A percentile compares a stretch with the other conserved stretches of the same genome.
phyloP scores from a whole-genome alignment of 2,888 invertebrate genomes.

The Gari tellinella region DNA sequence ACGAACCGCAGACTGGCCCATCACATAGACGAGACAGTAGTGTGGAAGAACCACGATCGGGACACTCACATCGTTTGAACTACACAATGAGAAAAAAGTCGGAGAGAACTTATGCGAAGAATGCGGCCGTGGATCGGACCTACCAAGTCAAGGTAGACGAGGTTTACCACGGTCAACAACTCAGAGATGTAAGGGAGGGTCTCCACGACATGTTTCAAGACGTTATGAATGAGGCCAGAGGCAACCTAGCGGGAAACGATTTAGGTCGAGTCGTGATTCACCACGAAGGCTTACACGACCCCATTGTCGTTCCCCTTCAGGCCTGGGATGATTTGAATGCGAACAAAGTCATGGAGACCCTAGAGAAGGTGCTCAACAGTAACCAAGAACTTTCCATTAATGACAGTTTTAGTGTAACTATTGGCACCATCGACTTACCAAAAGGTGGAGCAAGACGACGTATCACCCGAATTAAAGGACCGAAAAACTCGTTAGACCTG shows the following conservation, averaged over 20 bases:
- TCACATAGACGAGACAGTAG: too few relatives aligned
- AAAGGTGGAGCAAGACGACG: constrained; percentile 35
- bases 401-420: constrained; percentile 26
- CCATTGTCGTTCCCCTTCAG: constrained; percentile 47
- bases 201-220: constrained; percentile 18
- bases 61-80: too few relatives aligned
- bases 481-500: constrained; percentile 15
- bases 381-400: constrained; percentile 40
- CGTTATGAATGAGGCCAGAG: constrained; percentile 8
- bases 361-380: constrained; percentile 48
- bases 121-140: constrained; percentile 4
- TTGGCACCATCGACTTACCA: constrained; percentile 39
- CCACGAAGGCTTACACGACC: constrained; percentile 34
- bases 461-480: constrained; percentile 21
- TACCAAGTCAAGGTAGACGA: constrained; percentile 19
- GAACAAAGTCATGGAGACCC: constrained; percentile 8
- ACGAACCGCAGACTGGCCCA: too few relatives aligned
- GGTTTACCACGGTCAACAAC: constrained; percentile 1
- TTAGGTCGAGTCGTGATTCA: constrained; percentile 28
- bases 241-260: constrained; percentile 17
- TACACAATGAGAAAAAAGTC: constrained; percentile 13
- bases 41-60: too few relatives aligned
- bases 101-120: constrained; percentile 14
- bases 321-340: constrained; percentile 32
- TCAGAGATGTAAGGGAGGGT: constrained; percentile 2